A percentile compares a stretch with the other conserved stretches of the same genome.
These are phyloP conservation scores for Anser brachyrhynchus DNA, from an alignment of 2,113 vertebrate genomes.

Conservation along the genomic window DNA sequence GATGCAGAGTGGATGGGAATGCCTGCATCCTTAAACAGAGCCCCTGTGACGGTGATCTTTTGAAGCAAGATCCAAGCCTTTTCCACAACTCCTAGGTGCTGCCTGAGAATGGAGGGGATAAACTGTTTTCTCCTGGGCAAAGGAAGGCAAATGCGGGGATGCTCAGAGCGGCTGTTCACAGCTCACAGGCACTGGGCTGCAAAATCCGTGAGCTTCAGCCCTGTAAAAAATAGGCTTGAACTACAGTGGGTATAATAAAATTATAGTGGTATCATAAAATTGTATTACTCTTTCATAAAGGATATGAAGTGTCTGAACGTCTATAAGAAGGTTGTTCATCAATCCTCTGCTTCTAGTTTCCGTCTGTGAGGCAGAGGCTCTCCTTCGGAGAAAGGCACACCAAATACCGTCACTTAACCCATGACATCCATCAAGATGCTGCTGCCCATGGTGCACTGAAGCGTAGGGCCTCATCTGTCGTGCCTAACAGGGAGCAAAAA, in stretches of 20 bases:
- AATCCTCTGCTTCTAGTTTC: background rate
- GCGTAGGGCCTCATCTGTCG: background rate
- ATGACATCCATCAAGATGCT: background rate
- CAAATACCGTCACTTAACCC: background rate
- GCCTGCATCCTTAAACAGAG: background rate
- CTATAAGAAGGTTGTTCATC: background rate
- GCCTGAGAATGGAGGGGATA: background rate
- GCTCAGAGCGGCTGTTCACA: background rate
- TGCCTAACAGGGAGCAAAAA: background rate
- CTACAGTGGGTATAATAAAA: slow-evolving; percentile 36
- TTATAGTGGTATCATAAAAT: slow-evolving; percentile 39
- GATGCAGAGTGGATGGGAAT: background rate
- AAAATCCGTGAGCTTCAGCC: slow-evolving; percentile 1
- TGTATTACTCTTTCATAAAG: slow-evolving; percentile 17
- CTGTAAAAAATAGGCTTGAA: slow-evolving; percentile 9
- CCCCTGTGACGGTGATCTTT: accelerated
- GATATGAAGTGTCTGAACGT: slow-evolving; percentile 9
- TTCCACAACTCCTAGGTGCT: background rate
- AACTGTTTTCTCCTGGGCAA: background rate
- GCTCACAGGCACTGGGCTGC: background rate
- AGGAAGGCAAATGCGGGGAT: background rate
- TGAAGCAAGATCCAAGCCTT: background rate
- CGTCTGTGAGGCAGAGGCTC: background rate
- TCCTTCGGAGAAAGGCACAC: background rate
- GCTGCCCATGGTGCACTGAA: background rate